A percentile compares a stretch with the other conserved stretches of the same genome.
These are phyloP conservation scores for Colistium nudipinnis DNA, from an alignment of 2,113 vertebrate species.

Conservation along the genomic window DNA sequence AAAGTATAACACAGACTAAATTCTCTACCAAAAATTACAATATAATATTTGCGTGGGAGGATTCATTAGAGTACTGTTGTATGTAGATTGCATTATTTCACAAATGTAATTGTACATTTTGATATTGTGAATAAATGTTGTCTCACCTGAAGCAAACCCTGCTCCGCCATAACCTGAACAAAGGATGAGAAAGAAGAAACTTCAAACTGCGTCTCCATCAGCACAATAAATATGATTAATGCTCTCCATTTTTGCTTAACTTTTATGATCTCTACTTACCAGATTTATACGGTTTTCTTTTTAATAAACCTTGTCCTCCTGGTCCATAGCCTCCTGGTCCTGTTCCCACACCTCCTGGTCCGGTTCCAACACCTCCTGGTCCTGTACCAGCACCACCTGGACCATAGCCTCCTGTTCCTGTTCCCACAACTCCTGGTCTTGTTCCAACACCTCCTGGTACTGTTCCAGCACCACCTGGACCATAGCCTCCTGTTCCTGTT, in stretches of 20 bases:
- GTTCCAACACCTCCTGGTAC: slow-evolving; percentile 14
- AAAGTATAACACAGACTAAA: too few species aligned
- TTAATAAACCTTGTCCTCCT: slow-evolving; percentile 50
- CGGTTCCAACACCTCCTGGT: slow-evolving; percentile 4
- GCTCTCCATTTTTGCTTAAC: neutral
- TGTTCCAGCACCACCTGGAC: slow-evolving; percentile 26
- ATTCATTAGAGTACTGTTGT: too few species aligned
- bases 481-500: slow-evolving; percentile 29
- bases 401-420: slow-evolving; percentile 14
- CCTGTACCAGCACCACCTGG: accelerated
- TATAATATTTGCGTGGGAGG: too few species aligned
- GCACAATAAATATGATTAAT: neutral
- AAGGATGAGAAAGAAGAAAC: neutral
- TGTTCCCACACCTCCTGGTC: slow-evolving; percentile 45
- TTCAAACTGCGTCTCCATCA: neutral
- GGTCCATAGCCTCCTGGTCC: slow-evolving; percentile 38
- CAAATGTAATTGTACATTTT: too few species aligned
- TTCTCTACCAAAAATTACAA: too few species aligned
- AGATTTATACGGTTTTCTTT: slow-evolving; percentile 74
- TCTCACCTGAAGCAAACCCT: slow-evolving; percentile 58
- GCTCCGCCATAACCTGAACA: slow-evolving; percentile 61
- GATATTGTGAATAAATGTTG: too few species aligned
- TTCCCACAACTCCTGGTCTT: too few species aligned
- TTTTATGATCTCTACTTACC: slow-evolving; percentile 34
- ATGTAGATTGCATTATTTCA: too few species aligned